phyloP scores from a whole-genome alignment of 2,888 invertebrate genomes.

The Drosophila crucigera region DNA sequence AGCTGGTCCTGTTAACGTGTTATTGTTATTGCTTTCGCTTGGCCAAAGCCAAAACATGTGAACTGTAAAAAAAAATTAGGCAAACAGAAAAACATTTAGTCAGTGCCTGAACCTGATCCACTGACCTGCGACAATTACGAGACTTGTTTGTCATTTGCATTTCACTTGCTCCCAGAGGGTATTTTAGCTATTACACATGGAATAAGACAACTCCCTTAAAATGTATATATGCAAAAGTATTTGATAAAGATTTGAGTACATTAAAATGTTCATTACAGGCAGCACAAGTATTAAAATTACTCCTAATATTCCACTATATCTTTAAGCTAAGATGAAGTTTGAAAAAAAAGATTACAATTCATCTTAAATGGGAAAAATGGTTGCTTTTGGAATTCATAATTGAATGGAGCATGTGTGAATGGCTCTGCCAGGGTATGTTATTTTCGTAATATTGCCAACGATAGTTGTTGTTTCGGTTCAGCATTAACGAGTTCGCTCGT shows the following conservation, averaged over 20 bases:
- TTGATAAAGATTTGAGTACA: neutral
- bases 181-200: neutral
- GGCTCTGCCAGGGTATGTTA: neutral
- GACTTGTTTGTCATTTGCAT: neutral
- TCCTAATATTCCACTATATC: neutral
- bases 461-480: neutral
- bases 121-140: slow-evolving; percentile 34
- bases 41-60: slow-evolving; percentile 65
- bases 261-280: neutral
- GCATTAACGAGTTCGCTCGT: slow-evolving; percentile 9
- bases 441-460: neutral
- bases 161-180: neutral
- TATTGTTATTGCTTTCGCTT: slow-evolving; percentile 69
- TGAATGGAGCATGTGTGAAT: neutral
- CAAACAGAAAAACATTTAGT: slow-evolving; percentile 40
- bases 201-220: neutral
- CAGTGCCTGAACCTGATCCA: slow-evolving; percentile 25
- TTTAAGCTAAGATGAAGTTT: too few species aligned
- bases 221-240: too few species aligned
- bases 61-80: slow-evolving; percentile 67
- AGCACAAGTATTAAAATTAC: neutral
- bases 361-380: neutral
- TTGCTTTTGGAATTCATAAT: neutral
- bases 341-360: neutral
- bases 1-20: slow-evolving; percentile 45